These are phyloP conservation scores for Eudasyphora cyanicolor DNA, from an alignment of 2,888 invertebrate species.

Conservation along the genomic window DNA sequence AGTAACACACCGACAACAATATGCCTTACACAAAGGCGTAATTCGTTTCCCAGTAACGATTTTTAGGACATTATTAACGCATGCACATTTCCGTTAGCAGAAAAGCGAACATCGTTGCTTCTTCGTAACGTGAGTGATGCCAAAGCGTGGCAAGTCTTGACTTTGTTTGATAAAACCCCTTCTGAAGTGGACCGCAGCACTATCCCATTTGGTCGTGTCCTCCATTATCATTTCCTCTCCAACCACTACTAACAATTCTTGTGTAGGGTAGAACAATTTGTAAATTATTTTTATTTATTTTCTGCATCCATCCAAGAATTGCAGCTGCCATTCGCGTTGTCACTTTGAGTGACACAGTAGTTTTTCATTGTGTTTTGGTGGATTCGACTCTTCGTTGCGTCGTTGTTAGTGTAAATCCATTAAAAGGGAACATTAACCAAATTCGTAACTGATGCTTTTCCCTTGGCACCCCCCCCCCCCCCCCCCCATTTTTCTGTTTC, in stretches of 20 bases:
- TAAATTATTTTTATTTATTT: background rate
- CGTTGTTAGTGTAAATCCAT: background rate
- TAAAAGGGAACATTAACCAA: background rate
- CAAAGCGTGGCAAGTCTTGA: background rate
- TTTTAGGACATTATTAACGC: too few relatives aligned
- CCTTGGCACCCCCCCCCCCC: background rate
- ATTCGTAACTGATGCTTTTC: background rate
- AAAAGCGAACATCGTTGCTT: too few relatives aligned
- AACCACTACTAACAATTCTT: too few relatives aligned
- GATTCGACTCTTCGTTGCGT: background rate
- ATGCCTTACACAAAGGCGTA: too few relatives aligned
- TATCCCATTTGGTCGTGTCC: too few relatives aligned
- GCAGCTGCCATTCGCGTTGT: background rate
- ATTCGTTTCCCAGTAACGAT: too few relatives aligned
- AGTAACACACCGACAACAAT: background rate
- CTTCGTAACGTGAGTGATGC: background rate
- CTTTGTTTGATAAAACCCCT: background rate
- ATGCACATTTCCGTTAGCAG: too few relatives aligned
- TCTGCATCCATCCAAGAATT: background rate
- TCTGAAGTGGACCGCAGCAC: background rate
- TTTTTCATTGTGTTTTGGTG: background rate
- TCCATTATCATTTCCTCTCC: too few relatives aligned
- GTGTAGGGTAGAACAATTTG: background rate
- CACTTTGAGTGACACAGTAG: slow-evolving; percentile 10
- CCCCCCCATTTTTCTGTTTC: background rate